These are phyloP conservation scores for Cololabis saira DNA, from an alignment of 2,113 vertebrate genomes.

Conservation along the genomic window DNA sequence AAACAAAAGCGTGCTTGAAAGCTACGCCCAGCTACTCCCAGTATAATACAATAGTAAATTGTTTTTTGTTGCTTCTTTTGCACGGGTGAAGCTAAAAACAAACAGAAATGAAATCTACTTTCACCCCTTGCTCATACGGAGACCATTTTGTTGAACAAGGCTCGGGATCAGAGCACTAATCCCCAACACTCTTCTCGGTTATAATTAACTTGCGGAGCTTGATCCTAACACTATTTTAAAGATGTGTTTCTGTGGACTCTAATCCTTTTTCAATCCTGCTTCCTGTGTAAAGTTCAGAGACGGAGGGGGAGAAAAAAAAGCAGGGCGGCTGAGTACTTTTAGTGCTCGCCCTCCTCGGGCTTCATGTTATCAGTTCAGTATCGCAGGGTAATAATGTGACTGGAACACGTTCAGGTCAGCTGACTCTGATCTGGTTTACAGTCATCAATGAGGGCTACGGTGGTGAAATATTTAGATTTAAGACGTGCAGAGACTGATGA, in stretches of 20 bases:
- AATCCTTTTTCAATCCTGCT: constrained; percentile 47
- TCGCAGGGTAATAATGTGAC: constrained; percentile 12
- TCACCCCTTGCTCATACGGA: too few species aligned
- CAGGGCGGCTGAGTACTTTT: constrained; percentile 2
- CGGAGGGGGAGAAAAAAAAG: not conserved
- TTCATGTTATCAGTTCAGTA: constrained; percentile 21
- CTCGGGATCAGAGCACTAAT: constrained; percentile 88
- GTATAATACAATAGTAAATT: too few species aligned
- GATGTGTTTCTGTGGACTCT: constrained; percentile 49
- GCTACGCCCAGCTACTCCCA: too few species aligned
- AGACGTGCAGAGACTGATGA: not conserved
- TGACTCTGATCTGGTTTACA: not conserved
- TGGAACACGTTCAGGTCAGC: not conserved
- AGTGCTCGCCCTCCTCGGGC: constrained; percentile 11
- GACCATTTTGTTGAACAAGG: constrained; percentile 65
- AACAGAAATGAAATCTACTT: too few species aligned
- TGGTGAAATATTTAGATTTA: not conserved
- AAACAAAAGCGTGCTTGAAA: too few species aligned
- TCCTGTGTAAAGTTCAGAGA: constrained; percentile 23
- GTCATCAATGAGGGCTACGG: not conserved
- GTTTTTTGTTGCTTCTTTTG: too few species aligned
- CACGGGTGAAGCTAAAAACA: too few species aligned
- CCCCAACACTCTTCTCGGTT: constrained; percentile 74
- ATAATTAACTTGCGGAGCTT: constrained; percentile 64
- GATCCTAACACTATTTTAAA: constrained; percentile 59